These are phyloP conservation scores for Leuciscus idus DNA, from an alignment of 2,113 vertebrate genomes.

Conservation along the genomic window DNA sequence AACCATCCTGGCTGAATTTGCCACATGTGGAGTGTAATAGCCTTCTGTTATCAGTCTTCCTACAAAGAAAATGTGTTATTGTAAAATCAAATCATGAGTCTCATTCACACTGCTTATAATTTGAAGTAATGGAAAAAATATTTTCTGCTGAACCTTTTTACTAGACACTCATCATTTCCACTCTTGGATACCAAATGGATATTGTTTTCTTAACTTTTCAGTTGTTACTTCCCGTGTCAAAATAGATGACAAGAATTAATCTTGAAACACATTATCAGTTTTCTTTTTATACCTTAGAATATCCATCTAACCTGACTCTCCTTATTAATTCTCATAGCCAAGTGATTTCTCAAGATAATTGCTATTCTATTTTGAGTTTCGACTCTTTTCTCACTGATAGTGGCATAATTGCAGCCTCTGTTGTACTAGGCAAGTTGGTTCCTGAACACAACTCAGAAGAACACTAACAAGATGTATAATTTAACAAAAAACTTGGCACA, in stretches of 20 bases:
- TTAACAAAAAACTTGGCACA: neutral
- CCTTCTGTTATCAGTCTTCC: slow-evolving; percentile 13
- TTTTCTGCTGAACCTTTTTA: slow-evolving; percentile 7
- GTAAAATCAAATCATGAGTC: slow-evolving; percentile 11
- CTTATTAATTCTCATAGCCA: neutral
- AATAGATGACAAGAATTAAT: neutral
- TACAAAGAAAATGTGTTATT: slow-evolving; percentile 18
- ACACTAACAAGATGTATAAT: slow-evolving; percentile 30
- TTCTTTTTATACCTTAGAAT: slow-evolving; percentile 12
- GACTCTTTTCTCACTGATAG: neutral
- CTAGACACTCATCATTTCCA: neutral
- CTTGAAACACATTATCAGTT: neutral
- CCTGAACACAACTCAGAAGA: neutral
- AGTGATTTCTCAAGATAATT: slow-evolving; percentile 30
- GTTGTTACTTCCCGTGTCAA: neutral
- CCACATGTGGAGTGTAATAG: slow-evolving; percentile 27
- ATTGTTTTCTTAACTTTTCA: slow-evolving; percentile 30
- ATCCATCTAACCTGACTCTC: neutral
- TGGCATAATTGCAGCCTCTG: neutral
- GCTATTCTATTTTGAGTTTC: slow-evolving; percentile 20
- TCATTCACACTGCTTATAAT: slow-evolving; percentile 19
- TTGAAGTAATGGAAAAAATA: slow-evolving; percentile 16
- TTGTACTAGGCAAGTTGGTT: neutral
- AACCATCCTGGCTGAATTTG: slow-evolving; percentile 6
- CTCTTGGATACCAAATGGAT: neutral